phyloP scores from a whole-genome alignment of 2,113 vertebrate species.

The Gila orcuttii region DNA sequence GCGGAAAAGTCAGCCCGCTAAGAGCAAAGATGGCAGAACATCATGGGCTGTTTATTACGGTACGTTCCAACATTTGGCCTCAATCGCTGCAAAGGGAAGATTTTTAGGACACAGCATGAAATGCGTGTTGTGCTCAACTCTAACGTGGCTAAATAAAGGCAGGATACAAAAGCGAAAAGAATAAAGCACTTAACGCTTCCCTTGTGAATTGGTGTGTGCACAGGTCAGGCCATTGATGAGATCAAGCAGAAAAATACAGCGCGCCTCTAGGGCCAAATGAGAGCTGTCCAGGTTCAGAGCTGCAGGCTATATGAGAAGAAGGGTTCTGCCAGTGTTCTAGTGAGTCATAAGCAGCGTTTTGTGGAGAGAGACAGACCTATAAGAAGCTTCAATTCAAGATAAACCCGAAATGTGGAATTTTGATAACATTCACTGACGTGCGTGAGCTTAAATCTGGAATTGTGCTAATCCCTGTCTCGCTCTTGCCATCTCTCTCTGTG shows the following conservation, averaged over 20 bases:
- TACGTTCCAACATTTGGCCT: background rate
- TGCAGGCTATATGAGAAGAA: background rate
- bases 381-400: constrained; percentile 55
- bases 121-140: background rate
- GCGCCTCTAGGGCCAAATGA: background rate
- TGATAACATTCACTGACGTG: constrained; percentile 68
- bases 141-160: constrained; percentile 23
- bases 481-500: constrained; percentile 61
- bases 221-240: constrained; percentile 15
- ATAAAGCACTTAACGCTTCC: constrained; percentile 21
- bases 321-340: background rate
- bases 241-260: constrained; percentile 35
- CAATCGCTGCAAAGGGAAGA: background rate
- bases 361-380: constrained; percentile 15
- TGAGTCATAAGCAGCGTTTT: constrained; percentile 19
- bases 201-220: constrained; percentile 8
- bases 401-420: constrained; percentile 51
- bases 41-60: background rate
- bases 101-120: constrained; percentile 2
- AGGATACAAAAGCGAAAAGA: background rate
- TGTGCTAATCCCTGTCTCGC: constrained; percentile 67
- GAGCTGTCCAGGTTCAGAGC: background rate
- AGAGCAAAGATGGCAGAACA: constrained; percentile 15
- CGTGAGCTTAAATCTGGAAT: constrained; percentile 73
- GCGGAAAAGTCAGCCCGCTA: background rate